Base-by-base conservation (phyloP, 2,888 invertebrate species). In the Pherbina coryleti region DNA sequence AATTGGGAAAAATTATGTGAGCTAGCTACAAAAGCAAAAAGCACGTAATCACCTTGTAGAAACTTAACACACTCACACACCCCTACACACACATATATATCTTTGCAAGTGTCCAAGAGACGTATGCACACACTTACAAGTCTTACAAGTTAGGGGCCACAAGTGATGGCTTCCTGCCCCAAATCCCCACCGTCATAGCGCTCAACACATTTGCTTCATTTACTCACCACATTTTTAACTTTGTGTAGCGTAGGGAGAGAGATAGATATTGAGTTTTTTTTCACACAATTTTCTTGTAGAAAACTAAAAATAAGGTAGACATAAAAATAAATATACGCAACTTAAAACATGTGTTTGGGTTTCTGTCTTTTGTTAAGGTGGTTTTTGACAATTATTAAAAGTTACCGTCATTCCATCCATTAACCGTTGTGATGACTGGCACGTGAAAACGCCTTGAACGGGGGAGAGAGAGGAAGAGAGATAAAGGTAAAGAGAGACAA, bases 21-120 rank as follows among this genome's bases (percentile, higher is more conserved):
- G 25, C 55, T 55, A 55, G 51, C 25, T 69, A 17, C n/a, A 25
- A 69, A 69, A 69, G 51, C 69, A 49, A 44, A 49, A 31, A 22
- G 34, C 51, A 69, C 69, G 69, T 25, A 69, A 44, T 69, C 69
- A 69, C 69, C 69, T 69, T 69, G 69, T 69, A 51, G n/a, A 51
- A 69, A 51, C 19, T 67, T 28, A 25, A 51, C 17, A 25, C 25
- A 28, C 25, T 1, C 44, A 25, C 51, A 51, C 17, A 11, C 25
- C 8, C 25, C 8, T 3, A 49, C 51, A 28, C 49, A 51, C 22
- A 22, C 49, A 17, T 5, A 49, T 28, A 17, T 5, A 49, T 28
- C 1, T 37, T 8, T 3, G 1, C 1, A 69, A 51, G 22, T 44
- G 49, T 19, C 5, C 17, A 69, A 69, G 17, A 57, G 14, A 22